These are phyloP conservation scores for Nannobrachium achirus DNA, from an alignment of 2,113 vertebrate species.

Conservation along the genomic window DNA sequence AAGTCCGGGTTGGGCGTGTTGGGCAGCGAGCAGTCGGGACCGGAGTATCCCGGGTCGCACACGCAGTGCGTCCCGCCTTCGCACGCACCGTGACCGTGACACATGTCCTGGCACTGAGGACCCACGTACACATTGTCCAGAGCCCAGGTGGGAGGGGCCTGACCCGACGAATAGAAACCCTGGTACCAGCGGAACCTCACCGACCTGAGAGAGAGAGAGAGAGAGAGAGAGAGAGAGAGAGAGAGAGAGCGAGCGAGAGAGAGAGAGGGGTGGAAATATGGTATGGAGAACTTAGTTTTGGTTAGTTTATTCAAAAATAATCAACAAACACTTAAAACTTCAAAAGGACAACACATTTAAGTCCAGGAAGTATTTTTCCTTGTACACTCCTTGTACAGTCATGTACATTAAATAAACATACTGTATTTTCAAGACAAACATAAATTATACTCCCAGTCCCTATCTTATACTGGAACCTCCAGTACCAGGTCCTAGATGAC, in stretches of 20 bases:
- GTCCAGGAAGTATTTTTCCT: too few relatives aligned
- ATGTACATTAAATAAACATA: too few relatives aligned
- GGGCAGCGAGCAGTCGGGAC: slow-evolving; percentile 88
- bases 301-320: too few relatives aligned
- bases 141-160: slow-evolving; percentile 93
- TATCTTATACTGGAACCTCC: too few relatives aligned
- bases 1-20: slow-evolving; percentile 93
- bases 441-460: too few relatives aligned
- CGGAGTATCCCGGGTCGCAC: slow-evolving; percentile 91
- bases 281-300: too few relatives aligned
- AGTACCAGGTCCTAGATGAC: too few relatives aligned
- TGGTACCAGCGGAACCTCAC: slow-evolving; percentile 98
- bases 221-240: neutral
- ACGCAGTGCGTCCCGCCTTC: slow-evolving; percentile 88
- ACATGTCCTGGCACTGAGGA: slow-evolving; percentile 97
- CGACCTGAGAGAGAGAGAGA: slow-evolving; percentile 76
- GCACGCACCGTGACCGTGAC: slow-evolving; percentile 91
- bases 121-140: slow-evolving; percentile 95
- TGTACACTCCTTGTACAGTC: too few relatives aligned
- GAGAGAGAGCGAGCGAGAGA: neutral
- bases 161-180: slow-evolving; percentile 89
- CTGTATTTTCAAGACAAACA: too few relatives aligned
- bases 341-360: too few relatives aligned
- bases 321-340: too few relatives aligned
- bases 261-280: neutral